Conservation (phyloP, 2,888 invertebrate genomes). For the Oscheius onirici region DNA sequence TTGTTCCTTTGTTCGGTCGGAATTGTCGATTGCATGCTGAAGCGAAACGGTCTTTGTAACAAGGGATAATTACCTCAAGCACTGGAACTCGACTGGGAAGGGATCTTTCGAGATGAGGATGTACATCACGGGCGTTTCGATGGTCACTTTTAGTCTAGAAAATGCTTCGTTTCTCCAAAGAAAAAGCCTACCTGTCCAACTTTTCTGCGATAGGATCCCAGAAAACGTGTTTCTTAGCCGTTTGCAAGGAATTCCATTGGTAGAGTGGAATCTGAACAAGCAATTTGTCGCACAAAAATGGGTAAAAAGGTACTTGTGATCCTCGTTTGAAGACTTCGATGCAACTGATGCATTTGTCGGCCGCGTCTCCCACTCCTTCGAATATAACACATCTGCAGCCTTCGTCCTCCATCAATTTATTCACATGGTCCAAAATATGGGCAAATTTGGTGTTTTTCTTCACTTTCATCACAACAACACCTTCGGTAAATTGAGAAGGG, state of each 20-base stretch:
- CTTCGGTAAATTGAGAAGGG: slow-evolving; percentile 18
- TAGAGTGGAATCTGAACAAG: slow-evolving; percentile 31
- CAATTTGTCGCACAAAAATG: neutral
- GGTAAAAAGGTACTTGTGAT: slow-evolving; percentile 4
- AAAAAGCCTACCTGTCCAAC: slow-evolving; percentile 11
- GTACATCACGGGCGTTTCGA: slow-evolving; percentile 39
- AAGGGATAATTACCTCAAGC: slow-evolving; percentile 22
- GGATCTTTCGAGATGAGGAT: slow-evolving; percentile 38
- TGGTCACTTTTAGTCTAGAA: slow-evolving; percentile 32
- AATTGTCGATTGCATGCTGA: slow-evolving; percentile 34
- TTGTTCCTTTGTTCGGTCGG: neutral
- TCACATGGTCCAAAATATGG: slow-evolving; percentile 16
- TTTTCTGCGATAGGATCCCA: slow-evolving; percentile 30
- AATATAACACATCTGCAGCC: slow-evolving; percentile 35
- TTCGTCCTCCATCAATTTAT: slow-evolving; percentile 30
- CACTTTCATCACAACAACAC: slow-evolving; percentile 27
- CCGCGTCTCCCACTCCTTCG: slow-evolving; percentile 41
- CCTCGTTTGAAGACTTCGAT: slow-evolving; percentile 46
- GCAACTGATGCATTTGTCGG: slow-evolving; percentile 46
- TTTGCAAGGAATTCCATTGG: slow-evolving; percentile 34
- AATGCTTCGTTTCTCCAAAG: neutral
- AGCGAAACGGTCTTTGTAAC: neutral
- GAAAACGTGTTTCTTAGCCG: slow-evolving; percentile 20
- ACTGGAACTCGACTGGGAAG: slow-evolving; percentile 34
- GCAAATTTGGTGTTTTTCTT: slow-evolving; percentile 37